Base-by-base conservation (phyloP, 1,140 invertebrate species). In the Pinna nobilis region DNA sequence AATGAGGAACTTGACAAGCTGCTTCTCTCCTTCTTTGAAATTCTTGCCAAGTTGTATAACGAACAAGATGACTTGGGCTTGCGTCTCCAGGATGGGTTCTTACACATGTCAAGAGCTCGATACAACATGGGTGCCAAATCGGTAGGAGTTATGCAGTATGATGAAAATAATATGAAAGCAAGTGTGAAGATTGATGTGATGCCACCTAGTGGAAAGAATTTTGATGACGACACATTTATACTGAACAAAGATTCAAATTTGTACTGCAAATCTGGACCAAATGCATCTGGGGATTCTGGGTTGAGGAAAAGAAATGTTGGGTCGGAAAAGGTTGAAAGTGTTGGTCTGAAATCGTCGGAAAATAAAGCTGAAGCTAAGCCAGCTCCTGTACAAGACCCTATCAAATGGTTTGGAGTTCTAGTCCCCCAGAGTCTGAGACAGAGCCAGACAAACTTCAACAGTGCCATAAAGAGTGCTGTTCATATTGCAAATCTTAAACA, bases 341-440 rank as follows among this genome's bases (percentile, higher is more conserved):
- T 9, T 23, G 32, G 47, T 25, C 33, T 55, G 28, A 23, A 41
- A 25, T 33, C 53, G 18, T 11, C 15, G 13, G 30, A 33, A 9
- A 59, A 69, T 15, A 51, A 49, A 3, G 33, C 64, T 18, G 47
- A 66, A 49, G 41, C 1, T 6, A 73, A 70, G 28, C 25, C 6
- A 23, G 44, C 41, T 20, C n/a, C 0, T 18, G 20, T 44, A 11
- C 53, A 63, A 39, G 81, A 85, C 59, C 84, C 84, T 15, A 39
- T 85, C 4, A 82, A 78, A 47, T 85, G 84, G 84, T 85, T 85
- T 83, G 84, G 84, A 11, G 79, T 85, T 23, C 63, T 85, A 20
- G 84, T 84, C n/a, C 84, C 84, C 15, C 84, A 84, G 64, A 63
- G 53, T 57, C 57, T 85, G 44, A 44, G 81, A 44, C 74, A 83